Evolutionary conservation across 2,888 invertebrate species (phyloP), one percentile per base, ranked within the genome.

Genomic region (Galerucella calmariensis): DNA sequence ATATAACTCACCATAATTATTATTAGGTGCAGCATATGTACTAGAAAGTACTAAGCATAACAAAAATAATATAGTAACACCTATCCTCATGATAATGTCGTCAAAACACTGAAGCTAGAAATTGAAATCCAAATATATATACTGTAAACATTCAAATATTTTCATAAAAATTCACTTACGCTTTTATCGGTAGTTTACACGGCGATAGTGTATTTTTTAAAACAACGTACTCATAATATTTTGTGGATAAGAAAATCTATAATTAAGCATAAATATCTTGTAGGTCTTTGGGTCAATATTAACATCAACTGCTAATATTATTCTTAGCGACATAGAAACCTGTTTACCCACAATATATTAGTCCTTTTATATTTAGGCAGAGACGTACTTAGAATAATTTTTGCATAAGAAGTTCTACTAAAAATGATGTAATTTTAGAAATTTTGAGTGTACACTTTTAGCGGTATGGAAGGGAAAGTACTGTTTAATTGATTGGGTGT

Each of bases 261-360:
- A 56, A 56, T 56, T 56, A 20, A 0, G 8, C 5, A 41, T 51
- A 51, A 51, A 51, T 51, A 51, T 51, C n/a, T 56, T 56, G 16
- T 56, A 20, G 56, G 56, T 56, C 56, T 56, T 56, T 11, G 35
- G 62, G 62, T 62, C 62, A 62, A 41, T 41, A 35, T 41, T 9
- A 41, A 62, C 62, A 27, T 35, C n/a, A 8, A 62, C 56, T 16
- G 9, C 8, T 56, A 56, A 56, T 20, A 20, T 35, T 41, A 41
- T n/a, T 14, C 12, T 8, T 62, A 20, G 20, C 35, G 62, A n/a
- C 62, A 62, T 62, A 62, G n/a, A 62, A 62, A 62, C 62, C 62
- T 10, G 41, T 41, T 62, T 62, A 62, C 62, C 62, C 11, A 62
- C 20, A n/a, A 62, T 8, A 61, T 41, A 14, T 8, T 8, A 14